phyloP scores from a whole-genome alignment of 2,888 invertebrate genomes.

The Dascillus cervinus region DNA sequence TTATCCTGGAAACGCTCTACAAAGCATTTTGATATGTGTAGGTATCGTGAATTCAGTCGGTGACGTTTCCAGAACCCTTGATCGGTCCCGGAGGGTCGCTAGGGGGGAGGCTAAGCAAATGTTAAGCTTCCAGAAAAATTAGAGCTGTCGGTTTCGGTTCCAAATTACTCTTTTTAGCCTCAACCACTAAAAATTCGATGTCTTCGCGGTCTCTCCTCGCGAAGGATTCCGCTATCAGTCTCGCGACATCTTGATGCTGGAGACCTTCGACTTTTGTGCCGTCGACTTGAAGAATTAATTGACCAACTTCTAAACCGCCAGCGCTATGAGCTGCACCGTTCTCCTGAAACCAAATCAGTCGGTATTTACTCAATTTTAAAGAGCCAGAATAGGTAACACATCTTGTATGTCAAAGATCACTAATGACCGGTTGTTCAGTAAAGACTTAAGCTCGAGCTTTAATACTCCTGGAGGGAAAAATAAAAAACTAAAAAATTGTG shows the following conservation, averaged over 20 bases:
- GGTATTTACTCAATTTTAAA: no score
- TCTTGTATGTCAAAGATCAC: no score
- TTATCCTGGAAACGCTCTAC: conserved; percentile 11
- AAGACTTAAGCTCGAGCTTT: no score
- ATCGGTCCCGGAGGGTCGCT: conserved; percentile 63
- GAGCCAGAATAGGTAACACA: no score
- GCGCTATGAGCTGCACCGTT: conserved; percentile 91
- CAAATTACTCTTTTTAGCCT: conserved; percentile 85
- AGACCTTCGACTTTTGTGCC: conserved; percentile 72
- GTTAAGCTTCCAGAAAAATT: conserved; percentile 89
- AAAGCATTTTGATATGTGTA: conserved; percentile 16
- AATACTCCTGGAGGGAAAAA: no score
- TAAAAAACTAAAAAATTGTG: no score
- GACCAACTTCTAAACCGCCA: conserved; percentile 89
- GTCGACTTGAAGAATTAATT: conserved; percentile 81
- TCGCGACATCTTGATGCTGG: conserved; percentile 85
- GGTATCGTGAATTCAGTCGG: conserved; percentile 50
- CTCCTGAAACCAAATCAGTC: conserved; percentile 54
- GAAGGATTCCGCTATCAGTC: conserved; percentile 88
- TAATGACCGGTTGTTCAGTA: no score
- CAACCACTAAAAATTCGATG: conserved; percentile 89
- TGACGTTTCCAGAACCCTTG: conserved; percentile 52
- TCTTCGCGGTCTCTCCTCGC: conserved; percentile 80
- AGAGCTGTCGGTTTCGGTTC: conserved; percentile 87
- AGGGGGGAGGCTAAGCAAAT: conserved; percentile 82